Evolutionary conservation across 2,888 invertebrate genomes (phyloP), one percentile per base, ranked within the genome.

Genomic region (Apotomis betuletana): DNA sequence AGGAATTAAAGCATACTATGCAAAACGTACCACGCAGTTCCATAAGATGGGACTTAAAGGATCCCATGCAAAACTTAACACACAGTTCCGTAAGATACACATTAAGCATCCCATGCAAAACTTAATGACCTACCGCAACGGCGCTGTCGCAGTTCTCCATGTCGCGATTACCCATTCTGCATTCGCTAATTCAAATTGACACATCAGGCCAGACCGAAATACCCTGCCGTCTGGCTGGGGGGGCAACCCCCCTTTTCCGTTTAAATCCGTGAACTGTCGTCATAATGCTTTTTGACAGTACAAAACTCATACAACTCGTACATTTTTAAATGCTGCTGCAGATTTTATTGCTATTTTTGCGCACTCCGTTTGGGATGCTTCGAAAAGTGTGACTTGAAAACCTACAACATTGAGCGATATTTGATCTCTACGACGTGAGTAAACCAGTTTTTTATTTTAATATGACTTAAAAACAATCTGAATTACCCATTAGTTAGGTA

Each of bases 201-300:
- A 91, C 82, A 91, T 92, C 89, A 89, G 90, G 91, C 88, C 92
- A 89, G 90, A 90, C 93, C 79, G 83, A 92, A 92, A 92, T 93
- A 92, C 80, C 80, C 76, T 78, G 77, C 86, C 81, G 90, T 86
- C 90, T 88, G 88, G 83, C 82, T 72, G 84, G 78, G 80, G 78
- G 78, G 79, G 80, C 67, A 62, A 62, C 75, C 73, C 69, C 81
- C 82, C 84, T 83, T 81, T 77, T 81, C 78, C 83, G 77, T 73
- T 77, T 77, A 76, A 76, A 73, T 73, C 74, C 77, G 75, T 75
- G 79, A 83, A 85, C 78, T 84, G 82, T 85, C 85, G 84, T 85
- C 85, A 88, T 89, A 89, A 89, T 87, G 80, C 80, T 79, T 87
- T 87, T 85, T 88, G 90, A 90, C 89, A 90, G 83, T 77, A 78